Evolutionary conservation across 2,797 vertebrate genomes (phyloP).

Genomic region (Staurois parvus): DNA sequence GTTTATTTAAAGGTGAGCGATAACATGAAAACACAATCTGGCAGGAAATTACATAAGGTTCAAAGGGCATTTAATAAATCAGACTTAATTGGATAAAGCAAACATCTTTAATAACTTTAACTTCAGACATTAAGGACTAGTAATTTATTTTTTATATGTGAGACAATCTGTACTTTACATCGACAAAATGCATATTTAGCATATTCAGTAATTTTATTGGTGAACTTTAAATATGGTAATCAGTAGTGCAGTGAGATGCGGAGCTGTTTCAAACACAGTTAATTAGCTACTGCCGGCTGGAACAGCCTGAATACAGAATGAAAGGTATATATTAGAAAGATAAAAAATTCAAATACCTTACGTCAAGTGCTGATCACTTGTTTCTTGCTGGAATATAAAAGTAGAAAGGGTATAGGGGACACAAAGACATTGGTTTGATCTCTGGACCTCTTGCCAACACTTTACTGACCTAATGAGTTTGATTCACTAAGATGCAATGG

Average conservation of each 20-base stretch:
- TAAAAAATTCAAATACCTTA: no score
- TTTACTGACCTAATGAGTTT: neutral
- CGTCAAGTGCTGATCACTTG: neutral
- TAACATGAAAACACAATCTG: neutral
- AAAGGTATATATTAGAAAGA: no score
- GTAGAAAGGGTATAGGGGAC: neutral
- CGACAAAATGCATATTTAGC: neutral
- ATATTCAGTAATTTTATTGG: neutral
- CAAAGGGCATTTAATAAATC: neutral
- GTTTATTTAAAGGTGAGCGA: neutral
- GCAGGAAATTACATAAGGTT: neutral
- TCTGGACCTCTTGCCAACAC: neutral
- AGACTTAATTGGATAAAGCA: neutral
- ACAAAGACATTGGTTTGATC: neutral
- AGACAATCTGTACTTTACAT: neutral
- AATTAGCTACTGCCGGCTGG: neutral
- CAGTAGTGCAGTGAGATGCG: neutral
- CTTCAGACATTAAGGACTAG: neutral
- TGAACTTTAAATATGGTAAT: neutral
- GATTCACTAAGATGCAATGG: neutral
- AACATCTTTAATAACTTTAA: no score
- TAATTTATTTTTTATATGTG: neutral
- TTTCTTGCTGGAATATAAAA: neutral
- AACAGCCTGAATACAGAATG: neutral
- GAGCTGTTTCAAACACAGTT: neutral